phyloP scores from a whole-genome alignment of 2,113 vertebrate genomes.

The Hemiprocne comata region DNA sequence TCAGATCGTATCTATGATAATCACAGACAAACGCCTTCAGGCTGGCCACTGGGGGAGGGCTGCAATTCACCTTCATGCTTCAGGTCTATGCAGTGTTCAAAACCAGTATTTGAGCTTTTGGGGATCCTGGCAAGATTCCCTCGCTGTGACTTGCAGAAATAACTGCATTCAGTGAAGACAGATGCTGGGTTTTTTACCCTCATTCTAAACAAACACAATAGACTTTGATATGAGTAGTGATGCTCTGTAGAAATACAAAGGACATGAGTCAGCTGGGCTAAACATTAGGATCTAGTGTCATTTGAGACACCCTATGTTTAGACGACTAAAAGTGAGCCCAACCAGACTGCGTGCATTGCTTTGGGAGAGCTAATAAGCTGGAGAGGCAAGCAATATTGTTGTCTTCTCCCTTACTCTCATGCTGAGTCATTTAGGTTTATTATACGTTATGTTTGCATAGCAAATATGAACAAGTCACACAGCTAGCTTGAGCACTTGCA shows the following conservation, averaged over 20 bases:
- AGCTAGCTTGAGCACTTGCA: background rate
- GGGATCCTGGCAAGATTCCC: conserved; percentile 1
- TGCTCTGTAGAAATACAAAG: background rate
- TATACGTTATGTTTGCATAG: background rate
- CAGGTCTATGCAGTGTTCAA: background rate
- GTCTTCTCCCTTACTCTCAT: background rate
- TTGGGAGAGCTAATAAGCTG: background rate
- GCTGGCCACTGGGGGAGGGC: background rate
- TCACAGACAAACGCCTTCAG: background rate
- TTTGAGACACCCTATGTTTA: background rate
- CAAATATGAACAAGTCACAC: background rate
- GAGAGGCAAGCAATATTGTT: background rate
- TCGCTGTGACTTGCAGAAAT: conserved; percentile 22
- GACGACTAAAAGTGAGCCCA: background rate
- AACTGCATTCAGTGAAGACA: background rate
- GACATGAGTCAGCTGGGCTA: background rate
- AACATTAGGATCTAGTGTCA: background rate
- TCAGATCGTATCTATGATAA: background rate
- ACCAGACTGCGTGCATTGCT: background rate
- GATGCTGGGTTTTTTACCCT: background rate
- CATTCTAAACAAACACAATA: background rate
- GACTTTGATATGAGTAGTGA: background rate
- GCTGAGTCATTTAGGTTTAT: background rate
- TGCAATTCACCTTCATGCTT: background rate
- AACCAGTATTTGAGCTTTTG: background rate